phyloP scores from a whole-genome alignment of 2,888 invertebrate species.

The Neoascia interrupta region DNA sequence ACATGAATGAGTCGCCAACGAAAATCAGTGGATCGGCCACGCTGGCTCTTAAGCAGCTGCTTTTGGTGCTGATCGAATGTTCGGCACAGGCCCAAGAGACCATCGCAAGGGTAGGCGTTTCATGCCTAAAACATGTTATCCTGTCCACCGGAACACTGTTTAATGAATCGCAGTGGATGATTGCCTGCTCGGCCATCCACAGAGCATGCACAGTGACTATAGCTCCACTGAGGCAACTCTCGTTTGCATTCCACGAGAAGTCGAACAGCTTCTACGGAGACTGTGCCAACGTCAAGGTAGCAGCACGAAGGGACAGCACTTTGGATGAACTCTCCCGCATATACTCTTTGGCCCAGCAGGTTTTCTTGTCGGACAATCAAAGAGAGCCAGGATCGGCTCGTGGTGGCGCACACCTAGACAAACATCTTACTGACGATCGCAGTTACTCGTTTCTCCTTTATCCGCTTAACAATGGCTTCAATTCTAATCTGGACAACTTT shows the following conservation, averaged over 20 bases:
- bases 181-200: slow-evolving; percentile 89
- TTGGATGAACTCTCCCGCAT: slow-evolving; percentile 91
- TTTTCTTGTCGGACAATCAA: slow-evolving; percentile 84
- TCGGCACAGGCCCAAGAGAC: slow-evolving; percentile 94
- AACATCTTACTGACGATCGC: slow-evolving; percentile 87
- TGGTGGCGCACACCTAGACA: slow-evolving; percentile 72
- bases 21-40: slow-evolving; percentile 84
- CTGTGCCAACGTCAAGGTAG: slow-evolving; percentile 94
- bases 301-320: slow-evolving; percentile 92
- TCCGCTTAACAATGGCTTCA: slow-evolving; percentile 86
- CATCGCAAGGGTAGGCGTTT: slow-evolving; percentile 94
- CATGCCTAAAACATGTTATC: slow-evolving; percentile 92
- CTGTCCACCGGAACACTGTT: slow-evolving; percentile 91
- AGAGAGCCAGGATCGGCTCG: slow-evolving; percentile 75
- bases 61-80: slow-evolving; percentile 93
- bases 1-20: slow-evolving; percentile 77
- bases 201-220: slow-evolving; percentile 92
- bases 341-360: slow-evolving; percentile 94
- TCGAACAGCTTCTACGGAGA: slow-evolving; percentile 98
- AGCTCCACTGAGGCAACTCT: slow-evolving; percentile 91
- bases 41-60: slow-evolving; percentile 90
- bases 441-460: slow-evolving; percentile 94
- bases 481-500: slow-evolving; percentile 87
- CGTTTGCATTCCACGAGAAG: slow-evolving; percentile 93
- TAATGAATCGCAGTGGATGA: slow-evolving; percentile 92